Conservation (phyloP, 2,888 invertebrate species). For the Auanema freiburgensis region DNA sequence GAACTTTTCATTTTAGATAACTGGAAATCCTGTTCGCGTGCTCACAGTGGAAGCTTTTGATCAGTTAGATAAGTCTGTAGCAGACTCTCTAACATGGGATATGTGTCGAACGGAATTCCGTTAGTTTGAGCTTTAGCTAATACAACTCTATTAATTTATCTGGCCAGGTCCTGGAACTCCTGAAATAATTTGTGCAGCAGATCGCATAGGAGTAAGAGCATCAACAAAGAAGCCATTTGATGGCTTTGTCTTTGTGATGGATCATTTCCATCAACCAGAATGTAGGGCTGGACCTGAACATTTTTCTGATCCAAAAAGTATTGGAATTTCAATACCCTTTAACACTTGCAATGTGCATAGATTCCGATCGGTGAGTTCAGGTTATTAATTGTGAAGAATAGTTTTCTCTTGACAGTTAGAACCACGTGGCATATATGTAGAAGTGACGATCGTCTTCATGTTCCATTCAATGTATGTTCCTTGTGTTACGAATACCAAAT, state of each 20-base stretch:
- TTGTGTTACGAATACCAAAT: not conserved
- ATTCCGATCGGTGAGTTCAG: constrained; percentile 56
- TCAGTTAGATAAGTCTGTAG: constrained; percentile 56
- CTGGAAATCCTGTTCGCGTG: constrained; percentile 60
- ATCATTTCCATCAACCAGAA: constrained; percentile 57
- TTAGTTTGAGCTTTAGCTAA: constrained; percentile 30
- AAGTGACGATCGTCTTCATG: constrained; percentile 62
- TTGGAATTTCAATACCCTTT: constrained; percentile 62
- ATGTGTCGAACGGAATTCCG: constrained; percentile 63
- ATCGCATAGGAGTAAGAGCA: constrained; percentile 63
- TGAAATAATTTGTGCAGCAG: constrained; percentile 62
- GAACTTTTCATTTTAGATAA: constrained; percentile 39
- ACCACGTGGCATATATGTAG: constrained; percentile 63
- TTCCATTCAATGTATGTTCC: constrained; percentile 51
- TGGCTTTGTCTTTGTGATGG: constrained; percentile 63
- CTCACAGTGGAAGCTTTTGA: constrained; percentile 63
- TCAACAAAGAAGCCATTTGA: constrained; percentile 63
- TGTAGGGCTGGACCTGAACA: constrained; percentile 60
- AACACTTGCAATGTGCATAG: constrained; percentile 62
- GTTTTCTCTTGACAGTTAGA: constrained; percentile 46
- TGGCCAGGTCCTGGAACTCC: constrained; percentile 63
- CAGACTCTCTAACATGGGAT: constrained; percentile 61
- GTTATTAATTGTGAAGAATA: not conserved
- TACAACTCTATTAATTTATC: no score
- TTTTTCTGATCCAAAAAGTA: constrained; percentile 52